phyloP scores from a whole-genome alignment of 2,113 vertebrate genomes.

The Saguinus imperator region DNA sequence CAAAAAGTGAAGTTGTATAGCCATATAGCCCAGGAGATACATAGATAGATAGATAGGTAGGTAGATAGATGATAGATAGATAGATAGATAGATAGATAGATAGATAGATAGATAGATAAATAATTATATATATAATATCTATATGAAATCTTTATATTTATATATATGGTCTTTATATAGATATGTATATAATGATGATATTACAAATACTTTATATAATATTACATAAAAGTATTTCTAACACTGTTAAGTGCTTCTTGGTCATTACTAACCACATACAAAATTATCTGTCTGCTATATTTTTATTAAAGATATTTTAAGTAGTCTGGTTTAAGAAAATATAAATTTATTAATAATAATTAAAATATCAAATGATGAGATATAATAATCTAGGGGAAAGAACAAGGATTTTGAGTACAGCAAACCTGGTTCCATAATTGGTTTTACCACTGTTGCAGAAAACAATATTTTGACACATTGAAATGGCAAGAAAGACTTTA shows the following conservation, averaged over 20 bases:
- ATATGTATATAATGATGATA: background rate
- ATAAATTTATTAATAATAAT: background rate
- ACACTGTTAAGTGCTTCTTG: background rate
- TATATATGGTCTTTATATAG: too few relatives aligned
- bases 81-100: too few relatives aligned
- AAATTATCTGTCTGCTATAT: background rate
- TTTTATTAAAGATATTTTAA: background rate
- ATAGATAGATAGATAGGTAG: too few relatives aligned
- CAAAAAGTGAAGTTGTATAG: background rate
- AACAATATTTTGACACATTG: background rate
- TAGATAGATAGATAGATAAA: too few relatives aligned
- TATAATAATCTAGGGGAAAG: background rate
- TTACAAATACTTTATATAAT: background rate
- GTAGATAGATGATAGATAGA: too few relatives aligned
- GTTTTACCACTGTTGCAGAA: background rate
- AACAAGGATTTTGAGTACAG: background rate
- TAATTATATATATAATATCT: too few relatives aligned
- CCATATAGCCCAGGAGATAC: background rate
- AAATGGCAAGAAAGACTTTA: background rate
- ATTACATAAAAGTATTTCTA: too few relatives aligned
- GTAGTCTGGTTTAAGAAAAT: background rate
- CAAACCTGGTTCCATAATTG: background rate
- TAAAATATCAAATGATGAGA: background rate
- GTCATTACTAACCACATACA: background rate
- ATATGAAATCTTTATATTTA: too few relatives aligned